A percentile compares a stretch with the other conserved stretches of the same genome.
These are phyloP conservation scores for Teleiodes luculella DNA, from an alignment of 2,888 invertebrate genomes.

Conservation along the genomic window DNA sequence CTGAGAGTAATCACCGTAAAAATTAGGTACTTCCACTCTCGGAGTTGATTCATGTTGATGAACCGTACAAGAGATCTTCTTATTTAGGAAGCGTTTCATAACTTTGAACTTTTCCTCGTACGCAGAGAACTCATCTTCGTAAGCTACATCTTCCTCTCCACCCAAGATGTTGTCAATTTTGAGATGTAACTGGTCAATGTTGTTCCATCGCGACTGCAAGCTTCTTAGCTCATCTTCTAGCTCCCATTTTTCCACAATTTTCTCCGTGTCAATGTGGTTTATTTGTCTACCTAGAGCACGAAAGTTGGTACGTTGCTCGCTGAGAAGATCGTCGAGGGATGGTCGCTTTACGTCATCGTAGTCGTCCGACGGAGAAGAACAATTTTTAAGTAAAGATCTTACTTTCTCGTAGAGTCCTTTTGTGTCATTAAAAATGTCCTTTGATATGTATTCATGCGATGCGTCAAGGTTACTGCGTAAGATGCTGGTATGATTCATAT, in stretches of 20 bases:
- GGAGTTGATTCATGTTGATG: conserved; percentile 10
- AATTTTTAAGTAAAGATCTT: background rate
- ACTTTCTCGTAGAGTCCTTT: background rate
- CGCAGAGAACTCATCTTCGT: background rate
- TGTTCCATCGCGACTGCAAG: conserved; percentile 10
- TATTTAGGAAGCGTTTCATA: background rate
- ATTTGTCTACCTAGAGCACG: conserved; percentile 9
- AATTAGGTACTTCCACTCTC: conserved; percentile 11
- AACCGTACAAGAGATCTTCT: background rate
- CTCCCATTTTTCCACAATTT: conserved; percentile 16
- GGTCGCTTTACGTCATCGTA: too few relatives aligned
- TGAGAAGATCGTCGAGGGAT: background rate
- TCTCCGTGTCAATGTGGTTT: background rate
- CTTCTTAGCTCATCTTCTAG: conserved; percentile 12
- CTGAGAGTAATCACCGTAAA: conserved; percentile 9
- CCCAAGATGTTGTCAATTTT: conserved; percentile 12
- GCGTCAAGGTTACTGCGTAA: background rate
- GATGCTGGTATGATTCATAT: background rate
- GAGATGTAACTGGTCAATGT: conserved; percentile 13
- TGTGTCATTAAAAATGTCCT: background rate
- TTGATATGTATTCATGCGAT: background rate
- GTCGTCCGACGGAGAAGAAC: background rate
- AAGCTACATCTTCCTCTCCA: conserved; percentile 2
- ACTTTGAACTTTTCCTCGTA: background rate
- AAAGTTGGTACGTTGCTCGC: conserved; percentile 16